Conservation (phyloP, 2,113 vertebrate genomes). For the Girardinichthys multiradiatus region DNA sequence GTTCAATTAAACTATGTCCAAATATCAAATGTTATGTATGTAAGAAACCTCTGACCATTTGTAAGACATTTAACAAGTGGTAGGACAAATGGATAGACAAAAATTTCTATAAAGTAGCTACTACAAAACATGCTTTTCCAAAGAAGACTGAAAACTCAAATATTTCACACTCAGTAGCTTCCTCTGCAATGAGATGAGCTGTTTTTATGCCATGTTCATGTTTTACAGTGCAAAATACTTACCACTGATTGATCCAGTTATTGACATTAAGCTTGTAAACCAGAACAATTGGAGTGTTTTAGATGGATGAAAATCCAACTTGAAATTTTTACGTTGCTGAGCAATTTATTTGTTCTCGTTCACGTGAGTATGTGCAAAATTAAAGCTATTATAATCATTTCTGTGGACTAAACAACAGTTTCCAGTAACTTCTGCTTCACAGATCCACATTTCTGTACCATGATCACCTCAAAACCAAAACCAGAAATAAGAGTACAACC, state of each 20-base stretch:
- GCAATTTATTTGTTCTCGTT: slow-evolving; percentile 26
- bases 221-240: slow-evolving; percentile 19
- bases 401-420: slow-evolving; percentile 38
- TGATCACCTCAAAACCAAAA: slow-evolving; percentile 23
- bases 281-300: slow-evolving; percentile 12
- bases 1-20: slow-evolving; percentile 27
- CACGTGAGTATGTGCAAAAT: slow-evolving; percentile 45
- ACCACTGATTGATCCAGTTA: slow-evolving; percentile 5
- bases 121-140: slow-evolving; percentile 69
- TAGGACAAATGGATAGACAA: slow-evolving; percentile 36
- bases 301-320: slow-evolving; percentile 6
- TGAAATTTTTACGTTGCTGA: slow-evolving; percentile 20
- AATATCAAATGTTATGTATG: slow-evolving; percentile 13
- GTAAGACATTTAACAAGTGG: slow-evolving; percentile 25
- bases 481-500: slow-evolving; percentile 46
- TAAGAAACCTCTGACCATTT: slow-evolving; percentile 18
- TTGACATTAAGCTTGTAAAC: slow-evolving; percentile 16
- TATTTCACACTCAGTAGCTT: slow-evolving; percentile 25
- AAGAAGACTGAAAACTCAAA: slow-evolving; percentile 29
- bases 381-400: slow-evolving; percentile 28
- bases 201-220: slow-evolving; percentile 10
- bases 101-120: slow-evolving; percentile 44
- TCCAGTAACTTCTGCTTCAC: slow-evolving; percentile 13
- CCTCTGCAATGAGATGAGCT: slow-evolving; percentile 26
- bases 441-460: slow-evolving; percentile 11